Base-by-base conservation (phyloP, 2,888 invertebrate genomes). In the Elmis aenea region DNA sequence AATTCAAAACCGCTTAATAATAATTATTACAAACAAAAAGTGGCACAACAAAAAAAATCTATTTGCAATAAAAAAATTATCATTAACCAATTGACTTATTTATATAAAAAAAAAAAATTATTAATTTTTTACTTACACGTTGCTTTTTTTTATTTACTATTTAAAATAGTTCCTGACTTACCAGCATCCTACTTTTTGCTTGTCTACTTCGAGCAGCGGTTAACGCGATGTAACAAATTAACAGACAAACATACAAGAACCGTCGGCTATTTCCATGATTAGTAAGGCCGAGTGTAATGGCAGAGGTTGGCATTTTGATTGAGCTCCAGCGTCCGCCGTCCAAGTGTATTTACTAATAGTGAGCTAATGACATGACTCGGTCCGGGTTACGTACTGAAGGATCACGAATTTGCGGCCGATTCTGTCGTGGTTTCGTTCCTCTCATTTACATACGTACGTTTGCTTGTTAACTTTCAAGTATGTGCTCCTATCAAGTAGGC, bases 401-500 rank as follows among this genome's bases (percentile, higher is more conserved):
- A 46, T 39, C 37, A 42, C 33, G 46, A 46, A 46, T 46, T 43
- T 35, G 42, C 46, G 38, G 42, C 40, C 26, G 38, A 34, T 43
- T 40, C 38, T 34, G 39, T 43, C 40, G 37, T 46, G 43, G 39
- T 38, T 33, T 42, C 36, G 40, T 38, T 45, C 39, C 41, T 42
- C 41, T 47, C n/a, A n/a, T n/a, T 47, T 43, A 50, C 47, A 47
- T 50, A 50, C 49, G 47, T 50, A 50, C 47, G 45, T 45, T 47
- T 50, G 47, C 47, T 50, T 47, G 49, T 50, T 47, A 47, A 40
- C 45, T 47, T 50, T 50, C 49, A 45, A 50, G 49, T 50, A 45
- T 50, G 39, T 50, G 43, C 46, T 50, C 45, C 49, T 43, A 50
- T 47, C 49, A 42, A 50, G 49, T 47, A 42, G 48, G 33, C 24